Conservation (phyloP, 2,113 vertebrate species). For the Formicarius rufipectus region DNA sequence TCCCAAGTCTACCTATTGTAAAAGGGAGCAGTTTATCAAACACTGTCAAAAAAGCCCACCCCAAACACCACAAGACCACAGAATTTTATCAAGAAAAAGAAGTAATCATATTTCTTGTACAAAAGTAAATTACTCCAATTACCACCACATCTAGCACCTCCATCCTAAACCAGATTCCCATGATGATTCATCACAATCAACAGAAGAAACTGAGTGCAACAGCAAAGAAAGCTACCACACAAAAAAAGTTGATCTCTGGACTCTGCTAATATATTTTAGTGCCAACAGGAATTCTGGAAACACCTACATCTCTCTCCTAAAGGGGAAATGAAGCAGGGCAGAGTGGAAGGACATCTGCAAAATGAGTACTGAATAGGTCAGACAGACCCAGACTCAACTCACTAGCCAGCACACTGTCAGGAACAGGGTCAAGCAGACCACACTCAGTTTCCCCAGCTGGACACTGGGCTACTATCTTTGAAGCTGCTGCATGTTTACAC, state of each 20-base stretch:
- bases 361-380: not conserved
- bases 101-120: not conserved
- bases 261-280: not conserved
- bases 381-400: not conserved
- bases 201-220: not conserved
- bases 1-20: not conserved
- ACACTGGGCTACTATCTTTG: too few relatives aligned
- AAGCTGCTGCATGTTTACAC: rapidly evolving
- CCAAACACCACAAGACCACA: not conserved
- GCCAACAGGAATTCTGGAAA: not conserved
- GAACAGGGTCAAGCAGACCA: not conserved
- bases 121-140: not conserved
- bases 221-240: not conserved
- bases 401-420: not conserved
- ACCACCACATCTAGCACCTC: not conserved
- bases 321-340: not conserved
- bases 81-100: not conserved
- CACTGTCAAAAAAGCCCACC: not conserved
- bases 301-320: not conserved
- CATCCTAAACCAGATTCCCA: not conserved
- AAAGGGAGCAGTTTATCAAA: not conserved
- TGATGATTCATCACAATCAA: not conserved
- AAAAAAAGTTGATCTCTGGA: not conserved
- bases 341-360: not conserved
- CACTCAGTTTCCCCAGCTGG: not conserved